These are phyloP conservation scores for Antechinus stuartii DNA, from an alignment of 2,113 vertebrate species.

Conservation along the genomic window DNA sequence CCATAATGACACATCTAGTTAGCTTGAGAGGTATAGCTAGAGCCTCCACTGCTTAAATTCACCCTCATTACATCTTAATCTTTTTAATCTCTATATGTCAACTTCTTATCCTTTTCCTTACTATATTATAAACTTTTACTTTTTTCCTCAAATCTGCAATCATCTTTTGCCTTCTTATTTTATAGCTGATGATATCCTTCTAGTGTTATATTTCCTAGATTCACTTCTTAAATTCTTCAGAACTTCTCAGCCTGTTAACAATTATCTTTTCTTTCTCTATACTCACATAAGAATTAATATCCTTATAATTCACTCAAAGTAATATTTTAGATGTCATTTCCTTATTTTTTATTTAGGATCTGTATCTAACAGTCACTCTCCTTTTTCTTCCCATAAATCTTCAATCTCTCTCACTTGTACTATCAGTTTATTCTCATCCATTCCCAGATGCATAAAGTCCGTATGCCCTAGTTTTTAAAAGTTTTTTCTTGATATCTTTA, in stretches of 20 bases:
- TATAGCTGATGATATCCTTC: neutral
- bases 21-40: neutral
- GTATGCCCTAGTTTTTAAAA: neutral
- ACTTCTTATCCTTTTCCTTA: neutral
- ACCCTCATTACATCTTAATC: neutral
- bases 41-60: neutral
- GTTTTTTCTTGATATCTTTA: neutral
- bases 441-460: neutral
- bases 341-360: neutral
- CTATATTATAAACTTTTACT: neutral
- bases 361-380: neutral
- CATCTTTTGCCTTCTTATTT: neutral
- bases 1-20: neutral
- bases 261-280: neutral
- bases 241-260: neutral
- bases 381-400: neutral
- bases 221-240: neutral
- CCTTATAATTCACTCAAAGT: neutral
- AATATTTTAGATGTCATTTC: neutral
- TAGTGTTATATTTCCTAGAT: neutral
- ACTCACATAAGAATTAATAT: neutral
- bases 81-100: neutral
- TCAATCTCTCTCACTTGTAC: neutral
- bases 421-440: neutral
- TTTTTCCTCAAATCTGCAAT: neutral